phyloP scores from a whole-genome alignment of 1,140 invertebrate genomes.

The Fopius arisanus region DNA sequence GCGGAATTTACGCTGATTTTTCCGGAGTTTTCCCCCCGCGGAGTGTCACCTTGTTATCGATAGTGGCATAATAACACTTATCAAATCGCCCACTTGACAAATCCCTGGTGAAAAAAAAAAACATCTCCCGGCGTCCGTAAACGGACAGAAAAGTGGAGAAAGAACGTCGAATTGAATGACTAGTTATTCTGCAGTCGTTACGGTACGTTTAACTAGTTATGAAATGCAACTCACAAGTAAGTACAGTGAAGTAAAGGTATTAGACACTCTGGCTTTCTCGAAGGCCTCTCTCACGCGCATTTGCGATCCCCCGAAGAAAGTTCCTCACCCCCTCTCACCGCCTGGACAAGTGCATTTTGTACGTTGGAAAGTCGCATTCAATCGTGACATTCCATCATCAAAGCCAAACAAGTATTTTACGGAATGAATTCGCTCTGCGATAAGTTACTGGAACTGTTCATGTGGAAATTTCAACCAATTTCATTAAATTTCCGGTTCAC shows the following conservation, averaged over 20 bases:
- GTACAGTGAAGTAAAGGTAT: slow-evolving; percentile 38
- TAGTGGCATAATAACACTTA: neutral
- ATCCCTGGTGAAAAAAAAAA: neutral
- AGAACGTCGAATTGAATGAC: neutral
- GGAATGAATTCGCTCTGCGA: too few species aligned
- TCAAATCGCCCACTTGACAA: neutral
- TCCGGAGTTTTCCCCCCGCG: neutral
- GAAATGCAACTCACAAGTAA: slow-evolving; percentile 53
- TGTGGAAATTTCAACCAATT: too few species aligned
- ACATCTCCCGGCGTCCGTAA: neutral
- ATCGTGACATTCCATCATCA: slow-evolving; percentile 1
- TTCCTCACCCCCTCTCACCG: slow-evolving; percentile 35
- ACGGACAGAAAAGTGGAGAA: neutral
- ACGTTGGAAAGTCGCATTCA: slow-evolving; percentile 55
- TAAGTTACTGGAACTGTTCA: too few species aligned
- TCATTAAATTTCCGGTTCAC: neutral
- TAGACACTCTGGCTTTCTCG: slow-evolving; percentile 49
- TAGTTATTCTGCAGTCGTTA: slow-evolving; percentile 47
- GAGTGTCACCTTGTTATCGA: neutral
- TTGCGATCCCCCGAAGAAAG: slow-evolving; percentile 52
- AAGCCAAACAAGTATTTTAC: neutral
- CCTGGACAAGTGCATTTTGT: slow-evolving; percentile 51
- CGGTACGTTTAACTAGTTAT: slow-evolving; percentile 61
- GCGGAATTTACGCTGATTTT: neutral
- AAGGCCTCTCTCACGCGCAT: slow-evolving; percentile 40